Percentiles rank a stretch among this genome's conserved stretches.
Conservation (phyloP, 2,888 invertebrate genomes). For the Onchidella celtica region DNA sequence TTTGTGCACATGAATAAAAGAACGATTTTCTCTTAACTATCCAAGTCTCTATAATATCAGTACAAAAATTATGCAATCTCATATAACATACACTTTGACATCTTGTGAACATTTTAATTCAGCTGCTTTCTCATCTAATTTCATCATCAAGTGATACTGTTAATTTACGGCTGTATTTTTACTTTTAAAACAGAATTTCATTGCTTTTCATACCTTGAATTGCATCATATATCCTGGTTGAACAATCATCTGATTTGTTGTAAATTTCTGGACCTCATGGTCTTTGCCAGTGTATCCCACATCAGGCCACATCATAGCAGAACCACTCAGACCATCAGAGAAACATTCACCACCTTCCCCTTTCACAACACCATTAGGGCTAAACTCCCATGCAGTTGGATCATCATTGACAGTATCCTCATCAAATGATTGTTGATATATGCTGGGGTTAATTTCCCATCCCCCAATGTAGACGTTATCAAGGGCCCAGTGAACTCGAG, state of each 20-base stretch:
- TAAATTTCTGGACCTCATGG: conserved; percentile 72
- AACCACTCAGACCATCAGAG: conserved; percentile 42
- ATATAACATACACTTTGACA: no score
- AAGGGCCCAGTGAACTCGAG: conserved; percentile 77
- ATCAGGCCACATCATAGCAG: conserved; percentile 71
- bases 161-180: no score
- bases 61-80: no score
- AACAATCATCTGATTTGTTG: conserved; percentile 79
- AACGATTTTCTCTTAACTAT: no score
- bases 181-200: no score
- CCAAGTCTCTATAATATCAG: no score
- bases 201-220: no score
- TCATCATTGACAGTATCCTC: conserved; percentile 43
- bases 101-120: no score
- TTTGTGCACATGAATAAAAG: no score
- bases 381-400: conserved; percentile 74
- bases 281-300: conserved; percentile 18
- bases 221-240: conserved; percentile 79
- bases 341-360: conserved; percentile 52
- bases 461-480: conserved; percentile 81
- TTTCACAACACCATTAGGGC: conserved; percentile 68
- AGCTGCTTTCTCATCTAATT: no score
- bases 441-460: conserved; percentile 78
- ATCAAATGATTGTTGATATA: conserved; percentile 75
- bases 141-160: no score